Conservation (phyloP, 2,888 invertebrate species). For the Diachrysia chrysitis region DNA sequence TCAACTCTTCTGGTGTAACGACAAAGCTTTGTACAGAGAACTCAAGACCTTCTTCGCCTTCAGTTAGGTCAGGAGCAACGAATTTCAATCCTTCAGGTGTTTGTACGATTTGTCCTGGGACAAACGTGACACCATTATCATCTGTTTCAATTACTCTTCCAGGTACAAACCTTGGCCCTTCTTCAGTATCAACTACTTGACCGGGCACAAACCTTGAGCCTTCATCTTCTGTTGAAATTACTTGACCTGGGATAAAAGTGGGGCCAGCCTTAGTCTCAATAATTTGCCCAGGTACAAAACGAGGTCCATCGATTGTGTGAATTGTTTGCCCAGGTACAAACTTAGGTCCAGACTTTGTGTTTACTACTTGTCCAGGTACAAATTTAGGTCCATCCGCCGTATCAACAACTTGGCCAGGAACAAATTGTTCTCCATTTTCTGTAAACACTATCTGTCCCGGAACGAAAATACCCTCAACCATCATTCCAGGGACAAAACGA, state of each 20-base stretch:
- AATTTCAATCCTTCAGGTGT: conserved; percentile 92
- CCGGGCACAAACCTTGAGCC: conserved; percentile 90
- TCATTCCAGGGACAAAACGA: conserved; percentile 92
- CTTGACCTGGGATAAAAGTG: conserved; percentile 94
- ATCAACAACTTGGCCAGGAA: conserved; percentile 93
- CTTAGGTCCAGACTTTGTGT: conserved; percentile 91
- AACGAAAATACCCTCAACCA: conserved; percentile 91
- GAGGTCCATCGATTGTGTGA: conserved; percentile 91
- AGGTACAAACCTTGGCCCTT: conserved; percentile 92
- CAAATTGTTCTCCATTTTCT: conserved; percentile 92
- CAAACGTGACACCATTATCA: conserved; percentile 92
- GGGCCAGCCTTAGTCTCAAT: conserved; percentile 93
- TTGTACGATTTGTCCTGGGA: conserved; percentile 93
- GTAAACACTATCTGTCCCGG: conserved; percentile 92
- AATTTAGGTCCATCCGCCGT: conserved; percentile 92
- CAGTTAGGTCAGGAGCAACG: conserved; percentile 91
- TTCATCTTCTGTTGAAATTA: conserved; percentile 91
- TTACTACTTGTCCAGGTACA: conserved; percentile 94
- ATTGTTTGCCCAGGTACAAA: conserved; percentile 93
- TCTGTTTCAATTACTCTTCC: conserved; percentile 93
- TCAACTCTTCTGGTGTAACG: conserved; percentile 86
- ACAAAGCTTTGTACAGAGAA: conserved; percentile 92
- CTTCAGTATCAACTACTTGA: conserved; percentile 92
- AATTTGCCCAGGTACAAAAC: conserved; percentile 94
- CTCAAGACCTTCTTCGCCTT: conserved; percentile 91